Conservation (phyloP, 2,888 invertebrate species). For the Calephelis perditalis region DNA sequence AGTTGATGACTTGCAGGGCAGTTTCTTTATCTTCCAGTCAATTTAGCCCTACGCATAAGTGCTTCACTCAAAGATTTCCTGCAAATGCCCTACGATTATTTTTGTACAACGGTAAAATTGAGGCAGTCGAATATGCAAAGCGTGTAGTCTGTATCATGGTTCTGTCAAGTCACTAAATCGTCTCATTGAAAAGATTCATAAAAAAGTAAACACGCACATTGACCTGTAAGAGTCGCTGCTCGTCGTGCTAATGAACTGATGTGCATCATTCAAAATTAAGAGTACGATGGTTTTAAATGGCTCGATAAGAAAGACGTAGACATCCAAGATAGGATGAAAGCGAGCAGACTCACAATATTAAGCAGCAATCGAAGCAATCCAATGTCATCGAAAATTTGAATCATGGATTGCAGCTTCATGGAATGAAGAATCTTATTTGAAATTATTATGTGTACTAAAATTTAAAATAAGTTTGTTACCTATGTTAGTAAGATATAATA, state of each 20-base stretch:
- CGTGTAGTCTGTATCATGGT: conserved; percentile 34
- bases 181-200: conserved; percentile 36
- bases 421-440: conserved; percentile 28
- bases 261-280: conserved; percentile 34
- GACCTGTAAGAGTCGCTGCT: conserved; percentile 31
- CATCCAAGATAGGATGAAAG: conserved; percentile 33
- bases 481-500: no score
- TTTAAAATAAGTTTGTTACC: no score
- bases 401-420: conserved; percentile 32
- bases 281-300: conserved; percentile 34
- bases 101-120: conserved; percentile 33
- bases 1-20: conserved; percentile 31
- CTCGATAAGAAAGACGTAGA: conserved; percentile 34
- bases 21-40: conserved; percentile 33
- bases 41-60: conserved; percentile 33
- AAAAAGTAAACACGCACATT: conserved; percentile 31
- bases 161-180: conserved; percentile 36
- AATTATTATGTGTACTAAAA: no score
- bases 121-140: conserved; percentile 35
- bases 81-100: conserved; percentile 33
- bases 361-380: conserved; percentile 43
- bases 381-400: conserved; percentile 40
- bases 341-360: conserved; percentile 36
- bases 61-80: conserved; percentile 31
- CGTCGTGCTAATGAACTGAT: conserved; percentile 32